Conservation (phyloP, 2,888 invertebrate species). For the Capitulum mitella region DNA sequence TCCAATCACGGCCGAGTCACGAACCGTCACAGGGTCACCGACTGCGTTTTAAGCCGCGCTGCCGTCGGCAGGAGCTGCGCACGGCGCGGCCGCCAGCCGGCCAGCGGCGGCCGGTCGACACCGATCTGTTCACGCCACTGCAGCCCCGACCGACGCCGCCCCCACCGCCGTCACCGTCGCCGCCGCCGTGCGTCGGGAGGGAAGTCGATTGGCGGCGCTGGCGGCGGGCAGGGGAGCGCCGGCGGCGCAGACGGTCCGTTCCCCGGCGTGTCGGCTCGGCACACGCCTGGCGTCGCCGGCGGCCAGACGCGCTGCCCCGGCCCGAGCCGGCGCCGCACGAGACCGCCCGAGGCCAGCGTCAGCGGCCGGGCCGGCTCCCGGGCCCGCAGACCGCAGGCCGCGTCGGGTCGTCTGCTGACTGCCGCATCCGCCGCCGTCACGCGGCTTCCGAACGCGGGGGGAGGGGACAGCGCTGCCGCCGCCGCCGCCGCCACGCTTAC, state of each 20-base stretch:
- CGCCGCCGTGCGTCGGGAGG: neutral
- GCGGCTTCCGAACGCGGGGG: neutral
- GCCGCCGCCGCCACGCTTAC: neutral
- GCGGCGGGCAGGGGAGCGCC: neutral
- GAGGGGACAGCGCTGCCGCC: neutral
- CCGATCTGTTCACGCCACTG: too few relatives aligned
- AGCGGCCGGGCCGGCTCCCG: too few relatives aligned
- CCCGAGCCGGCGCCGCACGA: too few relatives aligned
- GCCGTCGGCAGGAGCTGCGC: neutral
- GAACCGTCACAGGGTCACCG: neutral
- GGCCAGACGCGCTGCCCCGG: too few relatives aligned
- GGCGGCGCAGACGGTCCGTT: neutral
- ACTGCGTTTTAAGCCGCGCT: neutral
- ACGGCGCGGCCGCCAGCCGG: neutral
- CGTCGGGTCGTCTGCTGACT: too few relatives aligned
- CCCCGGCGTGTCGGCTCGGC: too few relatives aligned
- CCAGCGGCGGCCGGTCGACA: neutral
- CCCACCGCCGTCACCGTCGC: neutral
- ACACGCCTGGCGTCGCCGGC: too few relatives aligned
- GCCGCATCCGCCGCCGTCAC: neutral
- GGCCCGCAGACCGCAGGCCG: too few relatives aligned
- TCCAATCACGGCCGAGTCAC: neutral
- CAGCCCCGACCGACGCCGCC: neutral
- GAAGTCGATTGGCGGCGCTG: conserved; percentile 3
- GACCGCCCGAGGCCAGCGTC: too few relatives aligned